Evolutionary conservation across 2,113 vertebrate species (phyloP), one percentile per base, ranked within the genome.

Genomic region (Nicator chloris): DNA sequence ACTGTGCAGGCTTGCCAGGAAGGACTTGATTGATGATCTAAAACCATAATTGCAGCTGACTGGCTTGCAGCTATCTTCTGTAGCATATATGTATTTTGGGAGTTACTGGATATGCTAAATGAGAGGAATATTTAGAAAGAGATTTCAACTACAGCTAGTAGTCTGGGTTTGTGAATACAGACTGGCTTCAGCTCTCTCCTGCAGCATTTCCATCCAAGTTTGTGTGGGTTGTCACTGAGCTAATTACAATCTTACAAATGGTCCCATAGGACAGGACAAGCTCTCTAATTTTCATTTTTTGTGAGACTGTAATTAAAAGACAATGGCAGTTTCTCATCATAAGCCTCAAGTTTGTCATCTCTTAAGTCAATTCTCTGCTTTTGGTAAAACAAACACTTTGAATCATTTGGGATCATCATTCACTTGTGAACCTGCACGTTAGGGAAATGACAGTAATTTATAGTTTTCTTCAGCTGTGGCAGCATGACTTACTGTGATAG

Each of bases 291-390:
- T 83, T 54, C 51, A 75, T 88, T 92, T 94, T 70, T 92, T 95
- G 83, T 91, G 56, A 78, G 51, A 26, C 82, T 56, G 27, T 93
- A 86, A 96, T 96, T 97, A 88, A 93, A 92, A 94, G 72, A 93
- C 93, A 94, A 86, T 84, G 65, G 80, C 76, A 72, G 37, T 44
- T 96, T 84, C 83, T 91, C 90, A 61, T 76, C 72, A n/a, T 31
- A 82, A 90, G 42, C 86, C 83, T 80, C 59, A 86, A 93, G 86
- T 95, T 93, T 86, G 82, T 94, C 44, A 77, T 94, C 86, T 94
- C 3, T 64, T 75, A 88, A 90, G 50, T 81, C 89, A 85, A 93
- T 57, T 95, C 72, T 54, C 30, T 44, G 70, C 65, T 50, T 81
- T 82, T 72, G 65, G 64, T 92, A 85, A 92, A 92, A 45, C 71